phyloP scores from a whole-genome alignment of 2,113 vertebrate species.

The Neotragus pygmaeus region DNA sequence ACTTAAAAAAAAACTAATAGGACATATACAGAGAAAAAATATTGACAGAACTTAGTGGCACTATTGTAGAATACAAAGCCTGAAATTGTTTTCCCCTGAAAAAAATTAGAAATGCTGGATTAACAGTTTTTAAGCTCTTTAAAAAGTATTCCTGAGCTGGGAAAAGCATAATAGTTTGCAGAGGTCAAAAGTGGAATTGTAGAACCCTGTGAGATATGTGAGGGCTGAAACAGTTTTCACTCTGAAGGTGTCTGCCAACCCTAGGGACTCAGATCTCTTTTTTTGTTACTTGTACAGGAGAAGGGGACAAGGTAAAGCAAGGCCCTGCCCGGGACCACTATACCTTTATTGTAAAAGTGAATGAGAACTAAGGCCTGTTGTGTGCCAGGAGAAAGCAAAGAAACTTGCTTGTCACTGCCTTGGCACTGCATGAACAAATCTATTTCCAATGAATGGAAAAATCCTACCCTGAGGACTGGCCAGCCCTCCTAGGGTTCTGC shows the following conservation, averaged over 20 bases:
- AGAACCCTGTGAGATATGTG: neutral
- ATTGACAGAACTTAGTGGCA: neutral
- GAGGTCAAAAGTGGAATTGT: neutral
- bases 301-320: neutral
- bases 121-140: neutral
- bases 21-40: neutral
- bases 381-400: neutral
- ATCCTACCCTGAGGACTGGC: neutral
- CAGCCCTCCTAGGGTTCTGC: neutral
- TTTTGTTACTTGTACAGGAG: too few relatives aligned
- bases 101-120: neutral
- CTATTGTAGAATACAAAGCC: neutral
- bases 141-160: neutral
- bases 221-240: neutral
- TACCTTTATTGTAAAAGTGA: neutral
- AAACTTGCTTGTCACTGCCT: neutral
- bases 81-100: neutral
- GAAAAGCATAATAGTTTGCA: neutral
- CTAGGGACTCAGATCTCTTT: neutral
- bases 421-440: neutral
- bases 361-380: neutral
- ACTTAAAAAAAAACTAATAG: neutral
- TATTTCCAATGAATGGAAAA: neutral
- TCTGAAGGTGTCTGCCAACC: neutral
- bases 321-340: neutral